Percentiles rank a stretch among this genome's conserved stretches.
Evolutionary conservation across 2,888 invertebrate genomes (phyloP).

Genomic region (Tinea semifulvella): DNA sequence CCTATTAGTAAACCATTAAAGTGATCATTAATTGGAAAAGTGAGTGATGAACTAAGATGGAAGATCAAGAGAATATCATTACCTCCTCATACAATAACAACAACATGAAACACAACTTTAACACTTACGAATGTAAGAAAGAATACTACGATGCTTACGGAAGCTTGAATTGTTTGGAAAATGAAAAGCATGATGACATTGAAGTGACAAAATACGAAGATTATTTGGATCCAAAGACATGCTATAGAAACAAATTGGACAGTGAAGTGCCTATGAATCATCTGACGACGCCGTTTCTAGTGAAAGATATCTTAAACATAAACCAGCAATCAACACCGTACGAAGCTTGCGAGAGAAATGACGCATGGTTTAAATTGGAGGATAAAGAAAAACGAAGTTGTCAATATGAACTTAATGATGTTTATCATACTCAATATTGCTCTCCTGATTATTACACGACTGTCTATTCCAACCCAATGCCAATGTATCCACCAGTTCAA

Average conservation of each 20-base stretch:
- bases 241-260: neutral
- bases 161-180: constrained; percentile 14
- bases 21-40: neutral
- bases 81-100: constrained; percentile 25
- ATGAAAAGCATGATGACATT: constrained; percentile 25
- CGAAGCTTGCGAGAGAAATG: neutral
- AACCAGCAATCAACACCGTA: constrained; percentile 5
- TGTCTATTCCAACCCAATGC: constrained; percentile 8
- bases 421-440: constrained; percentile 4
- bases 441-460: constrained; percentile 9
- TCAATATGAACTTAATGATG: neutral
- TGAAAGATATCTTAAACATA: constrained; percentile 46
- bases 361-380: neutral
- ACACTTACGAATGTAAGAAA: constrained; percentile 34
- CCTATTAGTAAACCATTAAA: constrained; percentile 4
- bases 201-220: neutral
- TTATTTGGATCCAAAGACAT: neutral
- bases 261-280: constrained; percentile 21
- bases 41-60: constrained; percentile 33
- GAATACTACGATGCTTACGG: constrained; percentile 33
- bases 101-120: no score
- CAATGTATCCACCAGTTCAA: neutral
- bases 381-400: neutral
- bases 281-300: constrained; percentile 47
- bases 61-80: constrained; percentile 50